Percentiles rank a stretch among this genome's conserved stretches.
These are phyloP conservation scores for Coptotermes formosanus DNA, from an alignment of 1,140 invertebrate species.

Conservation along the genomic window DNA sequence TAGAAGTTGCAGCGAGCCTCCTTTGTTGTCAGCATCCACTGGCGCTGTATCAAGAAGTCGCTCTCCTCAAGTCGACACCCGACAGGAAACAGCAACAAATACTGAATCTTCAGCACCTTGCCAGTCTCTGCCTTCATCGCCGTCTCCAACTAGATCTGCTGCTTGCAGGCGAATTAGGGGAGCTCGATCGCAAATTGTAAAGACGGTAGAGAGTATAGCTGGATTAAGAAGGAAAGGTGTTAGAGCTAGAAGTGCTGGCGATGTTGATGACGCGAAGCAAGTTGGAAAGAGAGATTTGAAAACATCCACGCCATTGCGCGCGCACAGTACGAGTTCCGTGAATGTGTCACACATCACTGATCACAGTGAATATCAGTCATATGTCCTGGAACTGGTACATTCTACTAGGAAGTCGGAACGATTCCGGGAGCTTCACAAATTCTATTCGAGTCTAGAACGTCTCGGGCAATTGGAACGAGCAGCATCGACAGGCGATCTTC, in stretches of 20 bases:
- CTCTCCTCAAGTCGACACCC: background rate
- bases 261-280: slow-evolving; percentile 43
- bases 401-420: slow-evolving; percentile 70
- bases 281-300: background rate
- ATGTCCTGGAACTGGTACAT: slow-evolving; percentile 70
- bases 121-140: slow-evolving; percentile 25
- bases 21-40: background rate
- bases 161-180: slow-evolving; percentile 49
- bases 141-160: slow-evolving; percentile 24
- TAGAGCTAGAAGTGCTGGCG: slow-evolving; percentile 62
- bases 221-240: slow-evolving; percentile 46
- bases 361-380: slow-evolving; percentile 64
- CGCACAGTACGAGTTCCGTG: slow-evolving; percentile 50
- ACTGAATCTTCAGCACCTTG: background rate
- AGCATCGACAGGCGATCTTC: slow-evolving; percentile 66
- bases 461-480: slow-evolving; percentile 78
- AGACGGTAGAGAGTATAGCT: slow-evolving; percentile 43
- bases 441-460: slow-evolving; percentile 83
- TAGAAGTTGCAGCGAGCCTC: slow-evolving; percentile 22
- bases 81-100: background rate
- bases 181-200: slow-evolving; percentile 44
- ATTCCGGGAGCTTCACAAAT: slow-evolving; percentile 82
- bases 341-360: slow-evolving; percentile 46
- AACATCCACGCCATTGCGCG: slow-evolving; percentile 4
- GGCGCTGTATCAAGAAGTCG: background rate